Conservation (phyloP, 2,888 invertebrate genomes). For the Zygogramma bicolorata region DNA sequence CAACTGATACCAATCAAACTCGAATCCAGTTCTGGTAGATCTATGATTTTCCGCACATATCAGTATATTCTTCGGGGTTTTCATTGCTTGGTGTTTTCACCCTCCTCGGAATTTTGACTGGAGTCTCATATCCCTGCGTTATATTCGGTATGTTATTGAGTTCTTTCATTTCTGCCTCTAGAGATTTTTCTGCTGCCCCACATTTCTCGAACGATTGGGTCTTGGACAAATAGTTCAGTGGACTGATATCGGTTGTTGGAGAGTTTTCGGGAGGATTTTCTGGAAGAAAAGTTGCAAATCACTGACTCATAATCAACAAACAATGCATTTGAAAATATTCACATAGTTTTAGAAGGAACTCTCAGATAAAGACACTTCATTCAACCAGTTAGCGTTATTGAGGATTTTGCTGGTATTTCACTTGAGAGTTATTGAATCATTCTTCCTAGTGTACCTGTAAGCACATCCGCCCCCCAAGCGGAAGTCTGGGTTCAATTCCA, state of each 20-base stretch:
- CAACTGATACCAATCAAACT: background rate
- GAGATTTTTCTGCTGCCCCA: conserved; percentile 57
- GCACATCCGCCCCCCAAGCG: too few relatives aligned
- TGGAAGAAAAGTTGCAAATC: conserved; percentile 5
- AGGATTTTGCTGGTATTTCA: too few relatives aligned
- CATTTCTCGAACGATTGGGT: conserved; percentile 59
- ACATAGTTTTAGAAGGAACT: too few relatives aligned
- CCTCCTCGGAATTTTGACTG: conserved; percentile 58
- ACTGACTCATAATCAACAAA: background rate
- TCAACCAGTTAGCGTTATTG: too few relatives aligned
- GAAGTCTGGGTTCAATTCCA: too few relatives aligned
- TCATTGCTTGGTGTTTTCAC: conserved; percentile 61
- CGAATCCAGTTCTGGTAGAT: background rate
- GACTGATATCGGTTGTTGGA: conserved; percentile 44
- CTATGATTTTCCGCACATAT: conserved; percentile 56
- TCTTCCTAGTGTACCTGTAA: too few relatives aligned
- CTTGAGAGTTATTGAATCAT: too few relatives aligned
- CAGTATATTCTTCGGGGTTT: conserved; percentile 63
- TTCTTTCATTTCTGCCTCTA: conserved; percentile 44
- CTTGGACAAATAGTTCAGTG: conserved; percentile 54
- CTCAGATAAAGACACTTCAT: too few relatives aligned
- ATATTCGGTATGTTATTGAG: conserved; percentile 33
- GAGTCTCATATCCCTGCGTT: conserved; percentile 62
- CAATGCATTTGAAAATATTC: too few relatives aligned
- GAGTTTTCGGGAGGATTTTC: conserved; percentile 33